phyloP scores from a whole-genome alignment of 2,888 invertebrate genomes.

The Entomobrya proxima region DNA sequence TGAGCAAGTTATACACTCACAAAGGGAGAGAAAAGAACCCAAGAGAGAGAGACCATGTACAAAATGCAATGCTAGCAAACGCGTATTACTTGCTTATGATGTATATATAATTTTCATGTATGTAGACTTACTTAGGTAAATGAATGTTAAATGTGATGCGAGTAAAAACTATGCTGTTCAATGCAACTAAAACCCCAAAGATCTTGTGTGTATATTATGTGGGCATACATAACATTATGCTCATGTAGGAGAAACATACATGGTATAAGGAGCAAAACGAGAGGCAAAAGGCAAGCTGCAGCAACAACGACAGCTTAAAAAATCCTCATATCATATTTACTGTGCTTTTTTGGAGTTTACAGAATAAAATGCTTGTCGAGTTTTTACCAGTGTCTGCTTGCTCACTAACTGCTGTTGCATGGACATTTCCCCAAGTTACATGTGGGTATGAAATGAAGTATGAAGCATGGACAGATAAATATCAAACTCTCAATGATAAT shows the following conservation, averaged over 20 bases:
- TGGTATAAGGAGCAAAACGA: not conserved
- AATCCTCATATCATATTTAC: slow-evolving; percentile 51
- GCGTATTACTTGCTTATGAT: not conserved
- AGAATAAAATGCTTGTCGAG: slow-evolving; percentile 38
- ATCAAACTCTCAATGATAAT: not conserved
- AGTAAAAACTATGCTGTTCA: slow-evolving; percentile 34
- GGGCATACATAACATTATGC: not conserved
- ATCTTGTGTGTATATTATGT: slow-evolving; percentile 7
- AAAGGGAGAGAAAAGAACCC: slow-evolving; percentile 39
- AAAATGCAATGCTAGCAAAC: slow-evolving; percentile 40
- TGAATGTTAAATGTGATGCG: slow-evolving; percentile 34
- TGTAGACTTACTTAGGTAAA: slow-evolving; percentile 36
- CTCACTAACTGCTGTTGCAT: slow-evolving; percentile 8
- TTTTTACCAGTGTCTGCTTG: slow-evolving; percentile 9
- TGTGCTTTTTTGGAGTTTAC: slow-evolving; percentile 23
- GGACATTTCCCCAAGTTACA: not conserved
- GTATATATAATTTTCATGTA: slow-evolving; percentile 5
- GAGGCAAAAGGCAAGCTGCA: not conserved
- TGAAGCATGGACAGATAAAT: not conserved
- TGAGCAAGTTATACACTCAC: not conserved
- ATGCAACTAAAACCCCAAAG: slow-evolving; percentile 20
- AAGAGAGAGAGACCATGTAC: slow-evolving; percentile 45
- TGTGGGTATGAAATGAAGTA: not conserved
- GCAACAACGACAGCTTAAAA: slow-evolving; percentile 5
- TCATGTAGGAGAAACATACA: not conserved